Conservation (phyloP, 2,113 vertebrate species). For the Puntigrus tetrazona region DNA sequence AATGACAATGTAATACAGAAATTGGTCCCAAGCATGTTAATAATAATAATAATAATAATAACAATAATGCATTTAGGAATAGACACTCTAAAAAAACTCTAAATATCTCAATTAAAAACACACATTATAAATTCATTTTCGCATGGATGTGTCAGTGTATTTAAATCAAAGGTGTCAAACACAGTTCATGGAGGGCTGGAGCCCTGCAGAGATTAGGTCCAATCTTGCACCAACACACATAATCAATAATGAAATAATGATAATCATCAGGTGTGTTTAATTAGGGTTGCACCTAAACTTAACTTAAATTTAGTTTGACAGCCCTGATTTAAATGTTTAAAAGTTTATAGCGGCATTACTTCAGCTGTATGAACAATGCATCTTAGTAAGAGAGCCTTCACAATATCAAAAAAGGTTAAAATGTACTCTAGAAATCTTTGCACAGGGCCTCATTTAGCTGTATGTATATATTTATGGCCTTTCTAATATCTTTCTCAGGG, state of each 20-base stretch:
- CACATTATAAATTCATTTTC: neutral
- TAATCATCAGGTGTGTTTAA: too few species aligned
- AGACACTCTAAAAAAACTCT: neutral
- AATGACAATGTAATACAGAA: neutral
- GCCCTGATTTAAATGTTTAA: too few species aligned
- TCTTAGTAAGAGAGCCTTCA: neutral
- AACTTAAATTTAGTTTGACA: too few species aligned
- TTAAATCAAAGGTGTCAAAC: too few species aligned
- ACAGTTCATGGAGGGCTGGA: too few species aligned
- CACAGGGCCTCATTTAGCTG: conserved; percentile 40
- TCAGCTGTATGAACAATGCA: neutral
- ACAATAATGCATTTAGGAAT: neutral
- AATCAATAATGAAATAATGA: too few species aligned
- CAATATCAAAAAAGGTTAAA: too few species aligned
- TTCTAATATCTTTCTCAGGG: conserved; percentile 83
- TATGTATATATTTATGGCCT: conserved; percentile 43
- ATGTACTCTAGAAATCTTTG: neutral
- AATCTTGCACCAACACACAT: too few species aligned
- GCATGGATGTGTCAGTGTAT: neutral
- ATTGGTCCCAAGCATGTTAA: neutral
- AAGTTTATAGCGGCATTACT: neutral
- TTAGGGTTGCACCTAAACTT: too few species aligned
- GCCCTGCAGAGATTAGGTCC: too few species aligned
- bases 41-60: neutral
- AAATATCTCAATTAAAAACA: too few species aligned